Base-by-base conservation (phyloP, 2,113 vertebrate genomes). In the Sprattus sprattus region DNA sequence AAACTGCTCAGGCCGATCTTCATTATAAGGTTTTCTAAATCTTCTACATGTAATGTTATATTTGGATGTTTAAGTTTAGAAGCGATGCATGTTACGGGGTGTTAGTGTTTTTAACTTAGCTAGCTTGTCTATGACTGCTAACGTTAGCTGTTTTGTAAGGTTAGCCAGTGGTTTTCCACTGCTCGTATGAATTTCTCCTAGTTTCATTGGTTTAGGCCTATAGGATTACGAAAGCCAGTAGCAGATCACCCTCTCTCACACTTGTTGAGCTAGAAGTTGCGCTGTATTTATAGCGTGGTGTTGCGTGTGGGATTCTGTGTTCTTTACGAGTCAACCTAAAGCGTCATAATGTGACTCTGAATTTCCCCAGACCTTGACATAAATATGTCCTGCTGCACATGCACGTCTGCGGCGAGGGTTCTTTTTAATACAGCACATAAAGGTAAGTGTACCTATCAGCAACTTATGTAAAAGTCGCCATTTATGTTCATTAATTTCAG, bases 341-440 rank as follows among this genome's bases (percentile, higher is more conserved):
- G 28, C 28, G 28, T 28, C 64, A 32, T 78, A 32, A 78, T 78
- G 25, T 78, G 13, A 11, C 13, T 71, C 28, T 80, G 25, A 54
- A 18, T 44, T 71, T 85, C 87, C 88, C 84, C 89, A 90, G 88
- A 50, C 86, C 88, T 88, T 85, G 47, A 88, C 20, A 84, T 71
- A 54, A 86, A 86, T 82, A 96, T 96, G 95, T 94, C 95, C 87
- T 95, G 95, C 83, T 95, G 95, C 83, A 90, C 94, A 3, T 95
- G 94, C 82, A 89, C 92, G n/a, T 92, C 94, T 49, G 94, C 94
- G 84, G 94, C 90, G 83, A 93, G 93, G 86, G 84, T 94, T 88
- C 89, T 96, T 25, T 85, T 95, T 3, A 93, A 88, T 87, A 92
- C 93, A 20, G 93, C 93, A 1, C 92, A 95, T 25, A 93, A 93